Conservation (phyloP, 2,888 invertebrate genomes). For the Lithodes maja region DNA sequence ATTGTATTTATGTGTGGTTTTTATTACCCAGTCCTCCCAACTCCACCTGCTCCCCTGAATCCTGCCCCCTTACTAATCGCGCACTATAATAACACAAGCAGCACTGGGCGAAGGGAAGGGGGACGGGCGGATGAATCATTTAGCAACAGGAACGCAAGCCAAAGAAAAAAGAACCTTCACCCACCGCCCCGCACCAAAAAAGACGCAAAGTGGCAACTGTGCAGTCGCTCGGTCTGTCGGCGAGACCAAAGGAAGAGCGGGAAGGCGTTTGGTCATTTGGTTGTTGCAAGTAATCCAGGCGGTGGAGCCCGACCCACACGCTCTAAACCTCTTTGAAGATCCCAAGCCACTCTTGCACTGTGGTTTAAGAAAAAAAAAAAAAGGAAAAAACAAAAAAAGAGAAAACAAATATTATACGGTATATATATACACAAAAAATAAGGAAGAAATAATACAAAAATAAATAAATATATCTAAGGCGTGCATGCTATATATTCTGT, state of each 20-base stretch:
- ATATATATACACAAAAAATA: too few relatives aligned
- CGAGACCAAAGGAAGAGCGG: conserved; percentile 47
- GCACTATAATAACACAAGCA: too few relatives aligned
- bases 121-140: conserved; percentile 12
- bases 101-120: conserved; percentile 3
- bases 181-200: background rate
- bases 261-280: conserved; percentile 44
- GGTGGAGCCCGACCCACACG: background rate
- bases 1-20: background rate
- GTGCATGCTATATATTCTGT: too few relatives aligned
- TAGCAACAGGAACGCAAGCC: conserved; percentile 3
- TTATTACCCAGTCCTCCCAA: background rate
- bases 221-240: conserved; percentile 51
- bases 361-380: too few relatives aligned
- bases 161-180: background rate
- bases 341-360: too few relatives aligned
- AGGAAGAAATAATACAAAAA: too few relatives aligned
- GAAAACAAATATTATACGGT: too few relatives aligned
- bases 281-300: conserved; percentile 44
- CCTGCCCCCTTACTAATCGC: background rate
- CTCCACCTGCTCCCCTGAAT: background rate
- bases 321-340: background rate
- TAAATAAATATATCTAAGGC: too few relatives aligned
- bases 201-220: conserved; percentile 39
- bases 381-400: too few relatives aligned